Evolutionary conservation across 2,888 invertebrate species (phyloP).

Genomic region (Cryptocheilus praepositus): DNA sequence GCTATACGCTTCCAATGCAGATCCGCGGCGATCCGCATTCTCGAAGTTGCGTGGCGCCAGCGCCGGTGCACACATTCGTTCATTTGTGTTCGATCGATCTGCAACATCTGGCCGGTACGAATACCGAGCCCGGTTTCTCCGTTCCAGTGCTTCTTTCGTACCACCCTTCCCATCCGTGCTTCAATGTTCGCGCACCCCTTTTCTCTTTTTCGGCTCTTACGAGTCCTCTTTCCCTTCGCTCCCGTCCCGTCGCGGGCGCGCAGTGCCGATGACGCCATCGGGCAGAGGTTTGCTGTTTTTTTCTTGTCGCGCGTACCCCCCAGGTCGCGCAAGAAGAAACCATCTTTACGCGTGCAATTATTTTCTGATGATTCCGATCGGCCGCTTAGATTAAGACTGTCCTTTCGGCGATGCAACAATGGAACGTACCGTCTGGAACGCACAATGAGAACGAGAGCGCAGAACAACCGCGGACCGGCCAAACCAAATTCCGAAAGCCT

Average conservation of each 20-base stretch:
- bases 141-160: slow-evolving; percentile 33
- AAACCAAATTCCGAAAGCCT: slow-evolving; percentile 47
- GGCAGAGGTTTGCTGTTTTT: slow-evolving; percentile 9
- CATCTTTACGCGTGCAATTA: slow-evolving; percentile 56
- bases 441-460: slow-evolving; percentile 13
- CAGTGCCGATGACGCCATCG: background rate
- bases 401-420: slow-evolving; percentile 31
- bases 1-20: slow-evolving; percentile 31
- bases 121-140: slow-evolving; percentile 46
- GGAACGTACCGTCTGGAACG: slow-evolving; percentile 35
- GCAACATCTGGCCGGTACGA: slow-evolving; percentile 58
- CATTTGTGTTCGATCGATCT: slow-evolving; percentile 38
- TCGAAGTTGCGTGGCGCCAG: slow-evolving; percentile 48
- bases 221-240: too few relatives aligned
- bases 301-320: slow-evolving; percentile 11
- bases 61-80: slow-evolving; percentile 38
- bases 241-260: too few relatives aligned
- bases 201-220: background rate
- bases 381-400: slow-evolving; percentile 55
- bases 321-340: slow-evolving; percentile 44
- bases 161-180: slow-evolving; percentile 20
- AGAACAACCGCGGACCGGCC: slow-evolving; percentile 2
- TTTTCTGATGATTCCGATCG: slow-evolving; percentile 62
- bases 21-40: slow-evolving; percentile 51
- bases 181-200: background rate